phyloP scores from a whole-genome alignment of 2,888 invertebrate species.

The Bombylius major region DNA sequence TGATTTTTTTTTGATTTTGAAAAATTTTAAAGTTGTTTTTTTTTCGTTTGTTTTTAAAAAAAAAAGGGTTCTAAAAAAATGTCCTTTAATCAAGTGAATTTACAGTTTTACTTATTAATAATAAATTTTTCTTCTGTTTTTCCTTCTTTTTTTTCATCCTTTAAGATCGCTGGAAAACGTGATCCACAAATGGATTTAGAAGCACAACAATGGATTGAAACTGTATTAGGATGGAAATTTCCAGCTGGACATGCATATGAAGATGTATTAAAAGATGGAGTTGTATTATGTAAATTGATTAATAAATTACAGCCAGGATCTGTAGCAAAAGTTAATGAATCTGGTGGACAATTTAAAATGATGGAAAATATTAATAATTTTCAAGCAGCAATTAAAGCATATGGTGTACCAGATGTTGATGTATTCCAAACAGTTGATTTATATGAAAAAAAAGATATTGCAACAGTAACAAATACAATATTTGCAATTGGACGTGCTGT shows the following conservation, averaged over 20 bases:
- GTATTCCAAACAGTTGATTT: constrained; percentile 95
- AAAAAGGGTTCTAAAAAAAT: neutral
- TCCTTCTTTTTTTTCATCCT: neutral
- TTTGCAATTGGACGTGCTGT: constrained; percentile 78
- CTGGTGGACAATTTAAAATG: constrained; percentile 96
- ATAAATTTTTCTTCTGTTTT: too few relatives aligned
- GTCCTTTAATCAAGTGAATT: too few relatives aligned
- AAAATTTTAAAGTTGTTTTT: neutral
- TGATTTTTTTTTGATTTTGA: too few relatives aligned
- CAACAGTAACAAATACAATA: constrained; percentile 70
- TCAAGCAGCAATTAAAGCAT: constrained; percentile 71
- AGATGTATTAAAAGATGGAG: constrained; percentile 83
- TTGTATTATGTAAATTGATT: constrained; percentile 84
- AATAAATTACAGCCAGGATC: constrained; percentile 86
- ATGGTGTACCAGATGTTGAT: constrained; percentile 84
- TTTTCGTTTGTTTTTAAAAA: neutral
- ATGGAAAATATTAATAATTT: constrained; percentile 98
- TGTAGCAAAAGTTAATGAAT: constrained; percentile 79
- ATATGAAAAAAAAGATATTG: constrained; percentile 88
- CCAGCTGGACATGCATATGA: constrained; percentile 71
- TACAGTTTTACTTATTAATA: too few relatives aligned
- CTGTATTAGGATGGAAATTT: constrained; percentile 75
- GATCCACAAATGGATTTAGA: constrained; percentile 70
- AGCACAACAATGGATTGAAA: constrained; percentile 86
- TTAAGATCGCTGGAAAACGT: constrained; percentile 72